Base-by-base conservation (phyloP, 23 tunicate genomes). In the Diplosoma virens region DNA sequence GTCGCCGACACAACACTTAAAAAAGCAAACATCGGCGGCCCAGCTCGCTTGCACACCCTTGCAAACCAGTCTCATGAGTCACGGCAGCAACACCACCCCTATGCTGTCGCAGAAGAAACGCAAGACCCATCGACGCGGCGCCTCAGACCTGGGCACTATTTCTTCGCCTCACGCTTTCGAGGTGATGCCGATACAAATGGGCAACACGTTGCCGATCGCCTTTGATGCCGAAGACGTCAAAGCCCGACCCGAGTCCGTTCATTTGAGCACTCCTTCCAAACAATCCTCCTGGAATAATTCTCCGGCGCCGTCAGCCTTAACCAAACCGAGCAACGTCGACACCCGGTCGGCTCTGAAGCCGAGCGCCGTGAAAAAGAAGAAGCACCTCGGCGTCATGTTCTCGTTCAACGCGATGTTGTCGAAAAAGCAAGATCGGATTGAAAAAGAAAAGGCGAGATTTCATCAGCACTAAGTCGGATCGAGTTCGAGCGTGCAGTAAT, bases 281-380 rank as follows among this genome's bases (percentile, higher is more conserved):
- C 7, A 30, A 27, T 11, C 26, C 9, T 61, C 35, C 35, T 14
- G 4, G 17, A 4, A 4, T 22, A 27, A 61, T 5, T 3, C 74
- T 34, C 4, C 24, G 3, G 14, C 34, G 6, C 34, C 34, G 18
- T 6, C 18, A 11, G 26, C 7, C 27, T 3, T 11, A 26, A 29
- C 25, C 52, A 35, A 67, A n/a, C 52, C 52, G 21, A 77, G 87
- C 2, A 61, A 64, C 27, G 84, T 88, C 1, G 95, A 88, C 50
- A 54, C 32, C 6, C 59, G 96, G 27, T 81, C 96, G 2, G 85
- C 96, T 28, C 69, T 89, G 16, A 89, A 89, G 77, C 96, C 96
- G 0, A 83, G 88, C 33, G 34, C 66, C 3, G 88, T 89, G 32
- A 89, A 82, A 73, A 89, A 89, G 55, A 89, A 89, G 76, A 78